Conservation (phyloP, 2,888 invertebrate genomes). For the Tanaodytes sp. region DNA sequence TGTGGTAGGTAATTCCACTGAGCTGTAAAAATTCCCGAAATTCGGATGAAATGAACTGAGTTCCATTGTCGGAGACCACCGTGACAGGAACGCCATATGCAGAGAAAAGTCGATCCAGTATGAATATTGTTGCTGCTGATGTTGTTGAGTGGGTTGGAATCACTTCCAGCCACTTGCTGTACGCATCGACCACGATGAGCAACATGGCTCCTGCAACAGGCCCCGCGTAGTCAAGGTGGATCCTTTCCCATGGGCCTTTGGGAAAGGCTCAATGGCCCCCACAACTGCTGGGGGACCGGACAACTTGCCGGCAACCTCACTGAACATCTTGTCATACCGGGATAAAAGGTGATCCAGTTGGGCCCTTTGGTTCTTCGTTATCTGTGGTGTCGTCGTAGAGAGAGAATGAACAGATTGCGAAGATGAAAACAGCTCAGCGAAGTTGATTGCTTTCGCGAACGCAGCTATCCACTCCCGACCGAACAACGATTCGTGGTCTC, state of each 20-base stretch:
- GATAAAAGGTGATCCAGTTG: neutral
- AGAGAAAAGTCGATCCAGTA: neutral
- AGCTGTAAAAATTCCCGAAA: neutral
- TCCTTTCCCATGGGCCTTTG: neutral
- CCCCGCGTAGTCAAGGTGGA: neutral
- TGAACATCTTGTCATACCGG: neutral
- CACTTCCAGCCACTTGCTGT: too few relatives aligned
- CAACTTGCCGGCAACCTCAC: neutral
- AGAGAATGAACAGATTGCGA: neutral
- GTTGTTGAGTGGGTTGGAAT: too few relatives aligned
- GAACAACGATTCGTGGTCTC: slow-evolving; percentile 23
- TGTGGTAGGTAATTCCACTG: neutral
- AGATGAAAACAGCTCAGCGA: slow-evolving; percentile 6
- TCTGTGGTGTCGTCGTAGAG: neutral
- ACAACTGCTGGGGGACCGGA: neutral
- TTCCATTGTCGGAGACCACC: neutral
- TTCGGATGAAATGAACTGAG: neutral
- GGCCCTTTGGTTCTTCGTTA: neutral
- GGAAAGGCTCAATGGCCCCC: neutral
- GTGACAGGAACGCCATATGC: neutral
- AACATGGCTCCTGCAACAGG: neutral
- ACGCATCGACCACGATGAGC: neutral
- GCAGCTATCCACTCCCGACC: slow-evolving; percentile 27
- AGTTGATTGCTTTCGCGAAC: slow-evolving; percentile 23
- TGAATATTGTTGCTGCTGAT: neutral